These are phyloP conservation scores for Patella depressa DNA, from an alignment of 2,888 invertebrate genomes.

Conservation along the genomic window DNA sequence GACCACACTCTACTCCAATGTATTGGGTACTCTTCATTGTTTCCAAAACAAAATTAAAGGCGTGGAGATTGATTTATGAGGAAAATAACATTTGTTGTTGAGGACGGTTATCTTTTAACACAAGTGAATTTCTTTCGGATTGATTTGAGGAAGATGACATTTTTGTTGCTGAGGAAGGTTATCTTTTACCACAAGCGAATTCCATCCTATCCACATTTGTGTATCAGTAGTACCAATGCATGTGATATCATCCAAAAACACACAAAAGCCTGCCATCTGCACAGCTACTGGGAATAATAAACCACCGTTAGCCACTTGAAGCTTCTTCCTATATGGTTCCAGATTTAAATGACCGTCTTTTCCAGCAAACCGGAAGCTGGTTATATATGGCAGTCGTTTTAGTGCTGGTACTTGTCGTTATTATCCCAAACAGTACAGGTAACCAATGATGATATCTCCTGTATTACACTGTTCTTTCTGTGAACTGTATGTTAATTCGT, in stretches of 20 bases:
- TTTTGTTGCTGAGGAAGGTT: conserved; percentile 32
- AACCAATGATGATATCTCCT: conserved; percentile 13
- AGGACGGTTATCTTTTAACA: too few relatives aligned
- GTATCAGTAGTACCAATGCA: background rate
- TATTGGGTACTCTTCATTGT: conserved; percentile 28
- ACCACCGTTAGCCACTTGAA: conserved; percentile 21
- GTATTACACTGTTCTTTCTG: conserved; percentile 24
- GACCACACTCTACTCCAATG: conserved; percentile 29
- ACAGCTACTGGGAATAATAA: background rate
- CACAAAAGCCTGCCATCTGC: background rate
- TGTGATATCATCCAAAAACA: conserved; percentile 3
- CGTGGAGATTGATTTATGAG: conserved; percentile 20
- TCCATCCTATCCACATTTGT: conserved; percentile 39
- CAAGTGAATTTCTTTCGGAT: conserved; percentile 4
- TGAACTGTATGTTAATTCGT: conserved; percentile 25
- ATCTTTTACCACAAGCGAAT: conserved; percentile 26
- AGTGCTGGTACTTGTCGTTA: conserved; percentile 22
- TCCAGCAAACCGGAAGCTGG: background rate
- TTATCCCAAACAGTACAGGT: conserved; percentile 35
- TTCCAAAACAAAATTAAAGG: conserved; percentile 35
- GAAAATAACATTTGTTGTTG: too few relatives aligned
- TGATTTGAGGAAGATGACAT: conserved; percentile 33
- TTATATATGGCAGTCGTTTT: too few relatives aligned
- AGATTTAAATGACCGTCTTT: background rate
- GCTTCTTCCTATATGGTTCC: conserved; percentile 32